Base-by-base conservation (phyloP, 2,797 vertebrate genomes). In the Pogoniulus pusillus region DNA sequence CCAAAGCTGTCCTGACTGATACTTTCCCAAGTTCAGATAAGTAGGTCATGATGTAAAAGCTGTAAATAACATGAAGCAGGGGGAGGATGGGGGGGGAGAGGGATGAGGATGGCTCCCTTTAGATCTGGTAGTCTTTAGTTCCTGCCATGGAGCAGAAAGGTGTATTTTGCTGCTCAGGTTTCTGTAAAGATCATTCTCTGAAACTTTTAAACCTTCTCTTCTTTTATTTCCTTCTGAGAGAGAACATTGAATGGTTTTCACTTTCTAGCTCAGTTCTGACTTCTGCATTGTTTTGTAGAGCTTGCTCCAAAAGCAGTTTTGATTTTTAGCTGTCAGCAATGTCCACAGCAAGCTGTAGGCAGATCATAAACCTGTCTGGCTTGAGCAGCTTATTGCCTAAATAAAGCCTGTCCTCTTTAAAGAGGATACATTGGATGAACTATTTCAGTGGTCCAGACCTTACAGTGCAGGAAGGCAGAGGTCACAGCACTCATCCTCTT, bases 311-410 rank as follows among this genome's bases (percentile, higher is more conserved):
- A 85, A 83, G n/a, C 41, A 69, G 27, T 53, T 77, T n/a, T 88
- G 54, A 69, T 94, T 93, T 91, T 79, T 65, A 65, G 19, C 54
- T 51, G 5, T 60, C 84, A 69, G 41, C 37, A 4, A 5, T 15
- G 43, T 37, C 23, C 20, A 3, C 78, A 53, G 64, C 74, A 86
- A 55, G 49, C 55, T 92, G 83, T 86, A 87, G 43, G 35, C 49
- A 89, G 77, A 71, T 80, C 86, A 88, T 70, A 80, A 80, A 72
- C 47, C 45, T 81, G 15, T 87, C 73, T 89, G 53, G 20, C 65
- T 90, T 82, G 78, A 93, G 83, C 72, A 87, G 88, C 86, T 95
- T 95, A 93, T 37, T 72, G 65, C 78, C 90, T 88, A 87, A 90
- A 86, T 93, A 89, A 90, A 92, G 66, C 39, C 69, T 82, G 62